Evolutionary conservation across 2,113 vertebrate genomes (phyloP), one percentile per base, ranked within the genome.

Genomic region (Malurus elegans): DNA sequence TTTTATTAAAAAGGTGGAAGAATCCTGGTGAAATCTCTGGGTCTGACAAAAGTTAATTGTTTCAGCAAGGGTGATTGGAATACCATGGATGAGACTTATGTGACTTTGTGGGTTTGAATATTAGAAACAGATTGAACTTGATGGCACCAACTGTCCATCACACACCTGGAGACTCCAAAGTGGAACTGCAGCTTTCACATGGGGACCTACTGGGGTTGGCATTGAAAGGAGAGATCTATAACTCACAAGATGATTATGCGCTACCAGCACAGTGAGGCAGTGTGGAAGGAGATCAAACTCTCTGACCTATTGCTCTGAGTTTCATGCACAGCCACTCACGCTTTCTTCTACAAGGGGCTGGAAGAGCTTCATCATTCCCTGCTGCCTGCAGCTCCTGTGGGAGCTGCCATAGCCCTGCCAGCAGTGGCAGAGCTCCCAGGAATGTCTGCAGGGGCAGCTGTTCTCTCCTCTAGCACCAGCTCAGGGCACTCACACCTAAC

Each of bases 381-480:
- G 9, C 20, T 61, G 66, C 28, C 65, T 61, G 71, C 3, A 28
- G 64, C 29, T 24, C 21, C 32, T 10, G 0, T 20, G 32, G 66
- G 76, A 56, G 53, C 34, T 83, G 32, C 73, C 4, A 1, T 1
- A 65, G 34, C 45, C 45, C 44, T n/a, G 29, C 29, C 1, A 5
- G 78, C 76, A 64, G 38, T 1, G 1, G 42, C 75, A 62, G 16
- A 54, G 54, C 73, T 78, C 38, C 16, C 3, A 6, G 16, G 21
- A 9, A 6, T 64, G 32, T 42, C 32, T 38, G 50, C 58, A 56
- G 25, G 6, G 25, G 6, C 7, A 65, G 34, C 4, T 0, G 0
- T 5, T 44, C 20, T 28, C 50, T 66, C 17, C 50, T 38, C 2
- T 0, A 78, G 34, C 0, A 0, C 36, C 79, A 78, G 66, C 51